phyloP scores from a whole-genome alignment of 2,797 vertebrate species.

The Hyperoplus immaculatus region DNA sequence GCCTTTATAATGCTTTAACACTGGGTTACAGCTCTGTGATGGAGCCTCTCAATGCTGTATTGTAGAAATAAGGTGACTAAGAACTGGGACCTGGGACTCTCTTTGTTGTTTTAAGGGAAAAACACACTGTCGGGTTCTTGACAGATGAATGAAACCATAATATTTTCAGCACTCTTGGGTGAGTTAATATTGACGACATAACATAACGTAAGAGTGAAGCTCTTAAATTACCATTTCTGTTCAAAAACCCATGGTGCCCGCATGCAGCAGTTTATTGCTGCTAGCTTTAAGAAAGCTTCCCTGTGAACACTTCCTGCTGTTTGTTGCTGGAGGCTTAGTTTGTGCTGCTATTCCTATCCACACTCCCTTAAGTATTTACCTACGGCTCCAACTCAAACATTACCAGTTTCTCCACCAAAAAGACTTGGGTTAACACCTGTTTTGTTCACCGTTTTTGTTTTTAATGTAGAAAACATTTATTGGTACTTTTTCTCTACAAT shows the following conservation, averaged over 20 bases:
- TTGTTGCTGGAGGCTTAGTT: conserved; percentile 57
- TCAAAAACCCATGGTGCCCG: background rate
- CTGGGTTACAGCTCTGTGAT: conserved; percentile 56
- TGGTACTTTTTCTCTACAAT: background rate
- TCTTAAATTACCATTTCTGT: background rate
- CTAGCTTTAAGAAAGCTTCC: conserved; percentile 20
- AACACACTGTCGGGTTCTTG: background rate
- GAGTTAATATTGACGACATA: conserved; percentile 3
- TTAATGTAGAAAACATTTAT: background rate
- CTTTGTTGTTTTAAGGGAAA: background rate
- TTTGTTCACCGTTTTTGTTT: background rate
- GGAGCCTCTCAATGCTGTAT: conserved; percentile 74
- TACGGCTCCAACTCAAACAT: conserved; percentile 19
- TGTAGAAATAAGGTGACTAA: conserved; percentile 28
- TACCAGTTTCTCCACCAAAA: conserved; percentile 5
- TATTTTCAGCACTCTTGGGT: background rate
- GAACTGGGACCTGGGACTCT: conserved; percentile 13
- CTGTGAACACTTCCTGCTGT: conserved; percentile 39
- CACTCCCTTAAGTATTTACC: conserved; percentile 67
- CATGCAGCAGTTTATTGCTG: background rate
- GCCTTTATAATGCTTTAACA: conserved; percentile 72
- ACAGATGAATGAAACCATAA: background rate
- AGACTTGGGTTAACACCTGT: background rate
- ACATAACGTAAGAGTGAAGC: background rate
- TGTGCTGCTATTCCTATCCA: conserved; percentile 69